Base-by-base conservation (phyloP, 2,888 invertebrate species). In the Cantharis nigra region DNA sequence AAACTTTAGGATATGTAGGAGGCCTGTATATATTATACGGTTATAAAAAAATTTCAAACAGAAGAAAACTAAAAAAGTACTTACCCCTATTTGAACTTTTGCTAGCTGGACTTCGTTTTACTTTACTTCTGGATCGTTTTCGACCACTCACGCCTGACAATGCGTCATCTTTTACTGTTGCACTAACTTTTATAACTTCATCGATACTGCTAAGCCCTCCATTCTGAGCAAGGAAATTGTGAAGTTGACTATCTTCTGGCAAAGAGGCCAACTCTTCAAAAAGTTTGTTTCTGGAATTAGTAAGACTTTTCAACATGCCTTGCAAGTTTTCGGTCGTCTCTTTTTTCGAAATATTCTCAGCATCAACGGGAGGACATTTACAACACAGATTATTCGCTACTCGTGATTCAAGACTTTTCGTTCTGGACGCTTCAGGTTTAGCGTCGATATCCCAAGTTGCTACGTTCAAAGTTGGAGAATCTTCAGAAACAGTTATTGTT, bases 271-370 rank as follows among this genome's bases (percentile, higher is more conserved):
- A 84, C 84, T 89, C 89, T 33, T 85, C 83, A 9, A 87, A 28
- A 14, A 89, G 82, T 75, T 88, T 84, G 26, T 87, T 84, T 74
- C 87, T 87, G 80, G 89, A 89, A 16, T 82, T 74, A 73, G 87
- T 86, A 23, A 89, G 83, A 63, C 85, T 85, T 63, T 84, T 84
- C 26, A 89, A 78, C 70, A 89, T 82, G 14, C 84, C 83, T 74
- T 87, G 85, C 28, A 89, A 82, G 78, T 86, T 84, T 1, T 83
- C 23, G 1, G 65, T 23, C 82, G 23, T 71, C 67, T 64, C 75
- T 26, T 71, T 74, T 10, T 11, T 69, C 4, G 9, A n/a, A 23
- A 67, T 26, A 23, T 23, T 23, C 1, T 23, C n/a, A 3, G 26
- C n/a, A 9, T n/a, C n/a, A 28, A 26, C 5, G 9, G 69, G 63